Base-by-base conservation (phyloP, 2,113 vertebrate species). In the Carollia perspicillata region DNA sequence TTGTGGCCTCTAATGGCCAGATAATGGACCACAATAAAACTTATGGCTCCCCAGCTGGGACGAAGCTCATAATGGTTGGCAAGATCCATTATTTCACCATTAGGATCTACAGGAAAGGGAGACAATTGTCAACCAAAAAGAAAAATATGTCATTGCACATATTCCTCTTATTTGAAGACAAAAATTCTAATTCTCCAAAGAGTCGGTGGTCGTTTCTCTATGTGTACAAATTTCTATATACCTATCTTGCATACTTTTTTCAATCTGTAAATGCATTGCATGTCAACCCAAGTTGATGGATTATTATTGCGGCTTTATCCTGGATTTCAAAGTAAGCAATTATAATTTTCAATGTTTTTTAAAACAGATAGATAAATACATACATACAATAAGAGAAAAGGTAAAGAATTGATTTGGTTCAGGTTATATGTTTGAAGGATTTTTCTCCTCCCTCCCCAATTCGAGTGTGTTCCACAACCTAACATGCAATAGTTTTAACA, bases 11-110 rank as follows among this genome's bases (percentile, higher is more conserved):
- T 96, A 90, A 75, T 97, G 93, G 95, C 83, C 87, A 81, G 92
- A 68, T 84, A 96, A 95, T 80, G 95, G 84, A 84, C 28, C 89
- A 96, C 79, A 96, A 66, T 96, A 97, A 97, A 97, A 97, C 93
- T 98, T 93, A 98, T 98, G 75, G 58, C 92, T 97, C 97, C 92
- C 93, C 94, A 93, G 97, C 74, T 97, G 89, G 78, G 68, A 80
- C 63, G 68, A 77, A 28, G 35, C 93, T 75, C 44, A 68, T 94
- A 97, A 96, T 47, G 90, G 74, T 96, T 92, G 78, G 75, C 9
- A 93, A 97, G 97, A 75, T 94, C 92, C 6, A 79, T 97, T 98
- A 98, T 95, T 96, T 97, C 86, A 60, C 83, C 96, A 93, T 95
- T 97, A 95, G 20, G 86, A 33, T 84, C 84, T 63, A 92, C 20